phyloP scores from a whole-genome alignment of 2,113 vertebrate genomes.

The Notothenia coriiceps region DNA sequence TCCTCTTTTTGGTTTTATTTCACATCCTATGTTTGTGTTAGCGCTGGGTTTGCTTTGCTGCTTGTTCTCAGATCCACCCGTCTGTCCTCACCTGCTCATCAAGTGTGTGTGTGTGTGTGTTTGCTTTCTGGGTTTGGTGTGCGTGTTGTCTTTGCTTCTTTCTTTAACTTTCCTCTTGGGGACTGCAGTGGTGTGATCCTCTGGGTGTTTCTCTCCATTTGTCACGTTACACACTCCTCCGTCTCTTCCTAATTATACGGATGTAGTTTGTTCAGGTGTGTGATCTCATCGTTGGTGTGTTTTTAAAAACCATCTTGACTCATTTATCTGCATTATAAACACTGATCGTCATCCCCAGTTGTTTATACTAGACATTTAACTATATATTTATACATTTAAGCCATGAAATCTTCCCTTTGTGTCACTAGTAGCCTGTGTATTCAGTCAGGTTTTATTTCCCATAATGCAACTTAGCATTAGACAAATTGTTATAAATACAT shows the following conservation, averaged over 20 bases:
- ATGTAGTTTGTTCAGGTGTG: not conserved
- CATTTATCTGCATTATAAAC: not conserved
- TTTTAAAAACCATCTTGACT: not conserved
- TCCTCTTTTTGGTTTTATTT: too few species aligned
- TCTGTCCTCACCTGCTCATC: conserved; percentile 37
- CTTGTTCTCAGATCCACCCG: not conserved
- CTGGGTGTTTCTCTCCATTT: conserved; percentile 43
- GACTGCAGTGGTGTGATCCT: conserved; percentile 20
- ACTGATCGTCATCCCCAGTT: not conserved
- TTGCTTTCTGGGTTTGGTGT: conserved; percentile 52
- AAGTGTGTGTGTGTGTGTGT: conserved; percentile 29
- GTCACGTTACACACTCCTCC: conserved; percentile 13
- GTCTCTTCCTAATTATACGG: not conserved
- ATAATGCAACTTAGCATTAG: not conserved
- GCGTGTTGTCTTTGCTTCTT: conserved; percentile 7
- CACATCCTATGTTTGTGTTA: too few species aligned
- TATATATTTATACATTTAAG: too few species aligned
- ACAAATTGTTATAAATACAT: not conserved
- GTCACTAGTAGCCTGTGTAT: too few species aligned
- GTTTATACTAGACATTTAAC: not conserved
- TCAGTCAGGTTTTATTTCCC: not conserved
- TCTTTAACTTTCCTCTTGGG: conserved; percentile 44
- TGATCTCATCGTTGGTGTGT: not conserved
- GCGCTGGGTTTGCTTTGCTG: too few species aligned
- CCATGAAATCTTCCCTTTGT: too few species aligned